Base-by-base conservation (phyloP, 2,797 vertebrate genomes). In the Eutrigla gurnardus region DNA sequence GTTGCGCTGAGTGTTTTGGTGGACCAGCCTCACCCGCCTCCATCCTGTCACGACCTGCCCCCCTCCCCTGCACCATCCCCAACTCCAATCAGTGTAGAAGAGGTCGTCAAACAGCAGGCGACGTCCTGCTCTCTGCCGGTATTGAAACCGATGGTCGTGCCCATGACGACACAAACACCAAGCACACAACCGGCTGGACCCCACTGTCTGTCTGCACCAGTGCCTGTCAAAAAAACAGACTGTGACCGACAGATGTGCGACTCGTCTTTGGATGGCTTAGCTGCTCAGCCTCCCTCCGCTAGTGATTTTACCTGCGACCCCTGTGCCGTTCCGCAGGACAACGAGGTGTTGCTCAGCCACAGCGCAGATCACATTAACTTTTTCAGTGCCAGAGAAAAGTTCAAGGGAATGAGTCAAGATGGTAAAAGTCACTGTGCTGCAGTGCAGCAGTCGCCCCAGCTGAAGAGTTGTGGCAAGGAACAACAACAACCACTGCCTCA, bases 381-480 rank as follows among this genome's bases (percentile, higher is more conserved):
- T 92, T 96, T 97, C 90, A 99, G 96, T 1, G 98, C 98, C 87
- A 95, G 97, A 75, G 97, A 97, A 89, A 99, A 99, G 87, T 99
- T 99, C 5, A 96, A 97, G 83, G 97, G 95, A 71, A 95, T 99
- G 88, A 96, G 97, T 81, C 96, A 96, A 90, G 97, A 98, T 77
- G 93, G 93, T 59, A 93, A 95, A 13, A 80, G 92, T 0, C 92
- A 90, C 4, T 83, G 93, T 49, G 92, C 93, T 85, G 94, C 92
- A 0, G 75, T 77, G 42, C 93, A 93, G 74, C 93, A 85, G 79
- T 12, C 57, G 0, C 14, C 71, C 33, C 91, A 65, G 64, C 70
- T 64, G 87, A 94, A 84, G 75, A 90, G 39, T 5, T 81, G 82
- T 54, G 77, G 73, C 36, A 92, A 86, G 75, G 92, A 92, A 3